Evolutionary conservation across 2,113 vertebrate species (phyloP), one percentile per base, ranked within the genome.

Genomic region (Melanostigma gelatinosum): DNA sequence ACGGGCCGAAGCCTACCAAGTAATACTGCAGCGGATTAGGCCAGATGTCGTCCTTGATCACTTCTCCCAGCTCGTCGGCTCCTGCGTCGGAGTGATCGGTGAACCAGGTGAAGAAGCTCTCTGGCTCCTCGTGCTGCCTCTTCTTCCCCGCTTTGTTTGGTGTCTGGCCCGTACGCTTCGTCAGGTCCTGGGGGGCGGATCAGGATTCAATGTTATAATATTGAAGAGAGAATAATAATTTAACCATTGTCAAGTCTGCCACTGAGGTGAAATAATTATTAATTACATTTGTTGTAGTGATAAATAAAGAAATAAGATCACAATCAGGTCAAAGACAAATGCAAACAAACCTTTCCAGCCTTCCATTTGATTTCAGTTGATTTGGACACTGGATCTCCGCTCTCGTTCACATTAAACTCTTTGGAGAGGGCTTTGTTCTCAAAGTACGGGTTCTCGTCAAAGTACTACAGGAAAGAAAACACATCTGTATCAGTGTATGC

Each of bases 341-440:
- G 4, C 2, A 72, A 40, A 91, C 88, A 20, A 50, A 87, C 98
- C 96, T 99, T 99, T 92, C 98, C 98, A 85, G 97, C 95, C 94
- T 98, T 99, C 98, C 98, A 99, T 95, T 99, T 99, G 92, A 99
- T 99, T 92, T 99, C 98, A 72, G 97, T 97, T 32, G 98, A 99
- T 91, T 99, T 99, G 94, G 98, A 99, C 81, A 97, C 97, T 4
- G 98, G 97, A 89, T 99, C 97, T 81, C 98, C 98, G 73, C 96
- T 97, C 94, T 99, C 98, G 34, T 98, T 99, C 85, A 99, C 96
- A 81, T 99, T 97, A 91, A 99, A 99, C 95, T 99, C 98, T 97
- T 99, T 99, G 95, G 97, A 99, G 90, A 99, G 97, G 88, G 97
- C 96, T 97, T 99, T 99, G 96, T 99, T 99, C 96, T 99, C 97